These are phyloP conservation scores for Cichladusa arquata DNA, from an alignment of 2,113 vertebrate species.

Conservation along the genomic window DNA sequence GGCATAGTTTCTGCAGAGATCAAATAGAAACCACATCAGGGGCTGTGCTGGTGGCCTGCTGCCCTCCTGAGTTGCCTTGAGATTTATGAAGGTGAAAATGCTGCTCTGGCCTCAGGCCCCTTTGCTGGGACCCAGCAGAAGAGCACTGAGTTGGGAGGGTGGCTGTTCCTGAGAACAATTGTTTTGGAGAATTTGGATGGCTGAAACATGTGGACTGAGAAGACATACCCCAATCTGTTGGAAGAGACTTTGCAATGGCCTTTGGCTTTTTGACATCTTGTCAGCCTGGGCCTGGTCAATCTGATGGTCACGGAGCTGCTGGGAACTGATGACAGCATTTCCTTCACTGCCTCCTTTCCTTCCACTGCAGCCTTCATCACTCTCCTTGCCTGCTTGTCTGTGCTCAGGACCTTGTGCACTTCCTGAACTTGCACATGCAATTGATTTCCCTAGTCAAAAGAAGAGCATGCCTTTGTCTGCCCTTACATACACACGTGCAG, in stretches of 20 bases:
- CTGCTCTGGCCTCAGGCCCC: not conserved
- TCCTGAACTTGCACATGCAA: not conserved
- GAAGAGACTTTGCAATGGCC: not conserved
- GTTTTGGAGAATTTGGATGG: not conserved
- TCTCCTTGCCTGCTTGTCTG: not conserved
- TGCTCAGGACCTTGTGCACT: not conserved
- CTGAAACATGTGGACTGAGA: not conserved
- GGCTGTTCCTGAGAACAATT: not conserved
- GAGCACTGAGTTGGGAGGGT: not conserved
- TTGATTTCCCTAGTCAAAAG: not conserved
- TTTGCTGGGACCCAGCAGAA: not conserved
- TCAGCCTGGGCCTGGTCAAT: not conserved
- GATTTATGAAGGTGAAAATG: not conserved
- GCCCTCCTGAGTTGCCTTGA: not conserved
- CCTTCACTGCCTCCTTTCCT: not conserved
- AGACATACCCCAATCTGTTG: not conserved
- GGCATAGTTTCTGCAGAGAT: not conserved
- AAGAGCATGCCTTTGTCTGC: not conserved
- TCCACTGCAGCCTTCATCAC: not conserved
- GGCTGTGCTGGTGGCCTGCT: not conserved
- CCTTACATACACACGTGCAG: fast-evolving
- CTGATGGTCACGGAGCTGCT: not conserved
- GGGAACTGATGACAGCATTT: not conserved
- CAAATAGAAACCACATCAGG: not conserved
- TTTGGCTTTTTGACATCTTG: not conserved